Base-by-base conservation (phyloP, 1,140 invertebrate species). In the Lithobius niger region DNA sequence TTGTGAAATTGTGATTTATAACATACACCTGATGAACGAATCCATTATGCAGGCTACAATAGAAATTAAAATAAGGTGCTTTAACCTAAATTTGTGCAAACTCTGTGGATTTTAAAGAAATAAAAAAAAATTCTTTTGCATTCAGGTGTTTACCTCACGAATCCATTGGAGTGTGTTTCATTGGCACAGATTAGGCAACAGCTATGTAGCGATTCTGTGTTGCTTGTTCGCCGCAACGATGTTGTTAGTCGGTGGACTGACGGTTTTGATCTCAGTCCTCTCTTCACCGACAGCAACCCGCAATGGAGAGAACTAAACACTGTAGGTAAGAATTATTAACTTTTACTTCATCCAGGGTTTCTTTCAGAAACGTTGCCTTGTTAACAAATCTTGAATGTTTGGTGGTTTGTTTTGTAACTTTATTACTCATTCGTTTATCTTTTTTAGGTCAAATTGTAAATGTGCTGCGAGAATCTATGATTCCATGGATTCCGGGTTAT, bases 221-320 rank as follows among this genome's bases (percentile, higher is more conserved):
- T 88, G 52, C 65, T 84, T 43, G 74, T 88, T 16, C 70, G 79
- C 40, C 69, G 79, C 49, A 73, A 77, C 25, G 84, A 88, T 67
- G 70, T 87, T 48, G 66, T 86, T 18, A 71, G 74, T 0, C 73
- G 83, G 55, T 86, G 81, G 72, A 78, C 77, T 53, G 67, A 76
- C 1, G 71, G 74, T 49, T 82, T 79, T 10, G 81, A 84, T 69
- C 65, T 88, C 31, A 77, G 77, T n/a, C 74, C 79, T 31, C 73
- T 88, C 15, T 76, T 79, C 56, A 68, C 65, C 16, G 79, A 84
- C 60, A 64, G 67, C 16, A 79, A 84, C 70, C 66, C 74, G 25
- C 68, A 77, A 54, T 88, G 84, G 79, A 74, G 79, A 36, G 79
- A 76, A 27, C 74, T 83, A 63, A 88, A 88, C 73, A 84, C 87